Conservation (phyloP, 2,797 vertebrate species). For the Loriculus beryllinus region DNA sequence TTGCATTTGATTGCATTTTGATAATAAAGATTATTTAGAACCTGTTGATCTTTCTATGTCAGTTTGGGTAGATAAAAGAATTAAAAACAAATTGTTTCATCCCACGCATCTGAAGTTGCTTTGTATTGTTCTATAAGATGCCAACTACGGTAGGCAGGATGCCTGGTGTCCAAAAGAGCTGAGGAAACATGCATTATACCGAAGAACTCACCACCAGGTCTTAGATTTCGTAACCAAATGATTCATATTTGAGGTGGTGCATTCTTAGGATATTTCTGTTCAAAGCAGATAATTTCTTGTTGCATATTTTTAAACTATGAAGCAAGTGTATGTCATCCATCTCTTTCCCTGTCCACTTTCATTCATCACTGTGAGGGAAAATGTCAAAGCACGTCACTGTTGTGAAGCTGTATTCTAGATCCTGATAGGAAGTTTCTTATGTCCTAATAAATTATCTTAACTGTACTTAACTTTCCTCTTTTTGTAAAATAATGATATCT, state of each 20-base stretch:
- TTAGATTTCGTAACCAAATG: not conserved
- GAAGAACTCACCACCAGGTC: not conserved
- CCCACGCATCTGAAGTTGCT: not conserved
- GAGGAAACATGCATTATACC: not conserved
- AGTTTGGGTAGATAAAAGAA: not conserved
- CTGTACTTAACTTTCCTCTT: not conserved
- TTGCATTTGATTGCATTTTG: no score
- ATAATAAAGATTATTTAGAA: not conserved
- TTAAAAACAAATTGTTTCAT: not conserved
- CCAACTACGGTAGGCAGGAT: not conserved
- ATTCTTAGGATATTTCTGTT: not conserved
- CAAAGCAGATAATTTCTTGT: not conserved
- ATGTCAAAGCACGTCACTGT: not conserved
- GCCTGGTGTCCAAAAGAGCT: not conserved
- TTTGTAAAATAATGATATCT: not conserved
- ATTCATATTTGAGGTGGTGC: not conserved
- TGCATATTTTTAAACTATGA: not conserved
- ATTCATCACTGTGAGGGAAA: not conserved
- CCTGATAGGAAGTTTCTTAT: not conserved
- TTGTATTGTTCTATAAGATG: not conserved
- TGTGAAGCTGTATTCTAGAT: not conserved
- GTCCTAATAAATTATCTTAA: not conserved
- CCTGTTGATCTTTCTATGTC: not conserved
- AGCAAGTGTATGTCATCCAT: not conserved
- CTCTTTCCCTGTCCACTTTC: not conserved